These are phyloP conservation scores for Hybognathus amarus DNA, from an alignment of 2,797 vertebrate genomes.

Conservation along the genomic window DNA sequence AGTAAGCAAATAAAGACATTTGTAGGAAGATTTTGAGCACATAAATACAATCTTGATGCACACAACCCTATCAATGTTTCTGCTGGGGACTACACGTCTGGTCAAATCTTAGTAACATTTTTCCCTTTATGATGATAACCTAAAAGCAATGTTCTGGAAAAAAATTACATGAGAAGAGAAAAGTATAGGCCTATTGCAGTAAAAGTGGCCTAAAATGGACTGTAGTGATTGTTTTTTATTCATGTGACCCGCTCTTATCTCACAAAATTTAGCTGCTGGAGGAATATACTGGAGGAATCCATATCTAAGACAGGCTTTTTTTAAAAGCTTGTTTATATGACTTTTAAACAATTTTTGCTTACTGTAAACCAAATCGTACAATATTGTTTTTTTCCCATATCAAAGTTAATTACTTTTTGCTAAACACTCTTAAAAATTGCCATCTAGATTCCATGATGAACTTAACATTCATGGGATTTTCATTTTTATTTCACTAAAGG, in stretches of 20 bases:
- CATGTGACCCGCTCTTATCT: constrained; percentile 40
- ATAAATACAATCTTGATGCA: background rate
- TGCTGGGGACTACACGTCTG: background rate
- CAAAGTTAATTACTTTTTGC: background rate
- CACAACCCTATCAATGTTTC: background rate
- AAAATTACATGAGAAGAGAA: background rate
- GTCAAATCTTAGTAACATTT: background rate
- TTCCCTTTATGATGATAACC: background rate
- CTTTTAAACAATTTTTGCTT: background rate
- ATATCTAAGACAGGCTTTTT: too few relatives aligned
- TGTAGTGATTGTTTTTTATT: constrained; percentile 54
- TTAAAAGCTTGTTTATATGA: background rate
- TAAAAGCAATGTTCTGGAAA: background rate
- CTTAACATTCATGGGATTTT: background rate
- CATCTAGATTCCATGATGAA: background rate
- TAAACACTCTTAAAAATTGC: background rate
- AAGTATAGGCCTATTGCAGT: background rate
- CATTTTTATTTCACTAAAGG: background rate
- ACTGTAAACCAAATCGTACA: too few relatives aligned
- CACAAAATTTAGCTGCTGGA: constrained; percentile 48
- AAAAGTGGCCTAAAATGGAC: background rate
- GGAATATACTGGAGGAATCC: background rate
- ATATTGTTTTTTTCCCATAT: background rate
- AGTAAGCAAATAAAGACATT: constrained; percentile 47
- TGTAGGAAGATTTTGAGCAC: background rate